Percentiles rank a stretch among this genome's conserved stretches.
Conservation (phyloP, 2,888 invertebrate species). For the Pyrochroa serraticornis region DNA sequence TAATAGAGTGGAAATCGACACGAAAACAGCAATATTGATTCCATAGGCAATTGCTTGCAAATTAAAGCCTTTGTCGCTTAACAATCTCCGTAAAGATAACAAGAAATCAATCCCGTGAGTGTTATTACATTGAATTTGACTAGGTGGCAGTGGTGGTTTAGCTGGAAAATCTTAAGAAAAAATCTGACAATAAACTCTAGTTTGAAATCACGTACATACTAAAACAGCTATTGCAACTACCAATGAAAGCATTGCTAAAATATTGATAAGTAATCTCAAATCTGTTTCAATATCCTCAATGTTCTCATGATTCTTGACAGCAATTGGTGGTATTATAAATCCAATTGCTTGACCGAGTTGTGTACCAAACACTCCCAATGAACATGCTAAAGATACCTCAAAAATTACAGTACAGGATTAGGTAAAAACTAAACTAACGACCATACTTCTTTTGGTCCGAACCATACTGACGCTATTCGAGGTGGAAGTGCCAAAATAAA, state of each 20-base stretch:
- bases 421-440: neutral
- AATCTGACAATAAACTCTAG: neutral
- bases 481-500: conserved; percentile 92
- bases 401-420: conserved; percentile 24
- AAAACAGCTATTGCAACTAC: conserved; percentile 48
- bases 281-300: conserved; percentile 49
- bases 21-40: conserved; percentile 92
- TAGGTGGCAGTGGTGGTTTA: conserved; percentile 64
- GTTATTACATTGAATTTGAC: conserved; percentile 59
- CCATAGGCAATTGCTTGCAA: conserved; percentile 84
- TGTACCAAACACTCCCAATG: conserved; percentile 75
- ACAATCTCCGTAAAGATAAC: conserved; percentile 72
- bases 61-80: conserved; percentile 78
- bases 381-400: conserved; percentile 67
- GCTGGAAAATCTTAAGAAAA: conserved; percentile 62
- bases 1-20: conserved; percentile 91
- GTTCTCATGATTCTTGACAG: conserved; percentile 51
- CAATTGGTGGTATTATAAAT: conserved; percentile 70
- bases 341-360: conserved; percentile 75
- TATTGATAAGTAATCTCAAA: conserved; percentile 61
- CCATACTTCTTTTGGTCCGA: conserved; percentile 86
- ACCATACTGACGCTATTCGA: conserved; percentile 93
- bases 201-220: conserved; percentile 25
- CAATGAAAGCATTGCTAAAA: conserved; percentile 62
- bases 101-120: conserved; percentile 65